Conservation (phyloP, 2,113 vertebrate genomes). For the Festucalex cinctus region DNA sequence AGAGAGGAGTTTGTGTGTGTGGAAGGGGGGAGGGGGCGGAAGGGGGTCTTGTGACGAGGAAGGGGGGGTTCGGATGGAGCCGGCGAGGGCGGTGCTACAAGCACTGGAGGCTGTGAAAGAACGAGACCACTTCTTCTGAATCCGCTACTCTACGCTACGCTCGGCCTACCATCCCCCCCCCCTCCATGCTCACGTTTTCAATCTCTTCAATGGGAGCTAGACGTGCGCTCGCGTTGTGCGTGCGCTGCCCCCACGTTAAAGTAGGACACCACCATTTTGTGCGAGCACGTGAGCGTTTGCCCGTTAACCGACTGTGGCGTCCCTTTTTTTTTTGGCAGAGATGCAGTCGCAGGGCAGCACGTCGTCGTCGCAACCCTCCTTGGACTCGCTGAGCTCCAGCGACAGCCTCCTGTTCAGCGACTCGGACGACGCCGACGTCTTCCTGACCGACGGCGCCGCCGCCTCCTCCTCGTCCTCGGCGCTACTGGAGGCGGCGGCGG, state of each 20-base stretch:
- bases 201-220: constrained; percentile 66
- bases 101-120: constrained; percentile 51
- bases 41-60: constrained; percentile 23
- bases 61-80: constrained; percentile 44
- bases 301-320: neutral
- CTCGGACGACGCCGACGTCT: constrained; percentile 72
- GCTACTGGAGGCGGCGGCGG: constrained; percentile 14
- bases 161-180: constrained; percentile 64
- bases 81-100: constrained; percentile 47
- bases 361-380: constrained; percentile 75
- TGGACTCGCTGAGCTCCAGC: constrained; percentile 69
- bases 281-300: constrained; percentile 24
- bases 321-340: constrained; percentile 44
- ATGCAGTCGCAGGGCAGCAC: constrained; percentile 75
- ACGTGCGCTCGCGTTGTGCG: constrained; percentile 58
- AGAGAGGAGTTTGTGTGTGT: constrained; percentile 41
- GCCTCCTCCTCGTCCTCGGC: constrained; percentile 51
- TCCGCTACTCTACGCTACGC: constrained; percentile 55
- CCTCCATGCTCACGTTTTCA: constrained; percentile 42
- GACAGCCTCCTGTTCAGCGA: constrained; percentile 71
- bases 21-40: neutral
- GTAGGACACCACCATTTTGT: constrained; percentile 69
- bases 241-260: constrained; percentile 61
- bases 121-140: constrained; percentile 56
- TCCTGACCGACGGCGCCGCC: constrained; percentile 73